phyloP scores from a whole-genome alignment of 2,888 invertebrate species.

The Horisme vitalbata region DNA sequence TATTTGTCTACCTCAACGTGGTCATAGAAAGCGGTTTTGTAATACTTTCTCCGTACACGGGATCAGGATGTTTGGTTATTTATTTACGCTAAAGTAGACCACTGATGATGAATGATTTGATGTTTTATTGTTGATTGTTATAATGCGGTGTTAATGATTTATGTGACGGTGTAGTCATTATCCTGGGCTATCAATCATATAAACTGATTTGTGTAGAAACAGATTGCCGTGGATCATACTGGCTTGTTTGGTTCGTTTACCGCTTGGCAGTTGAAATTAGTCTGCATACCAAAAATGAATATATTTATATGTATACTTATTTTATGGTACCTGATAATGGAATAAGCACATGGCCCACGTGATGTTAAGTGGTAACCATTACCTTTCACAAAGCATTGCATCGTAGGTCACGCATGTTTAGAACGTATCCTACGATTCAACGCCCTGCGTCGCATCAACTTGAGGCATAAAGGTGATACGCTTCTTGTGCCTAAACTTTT shows the following conservation, averaged over 20 bases:
- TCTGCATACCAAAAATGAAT: too few relatives aligned
- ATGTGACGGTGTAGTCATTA: background rate
- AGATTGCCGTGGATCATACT: background rate
- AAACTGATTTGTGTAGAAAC: background rate
- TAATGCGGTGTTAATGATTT: background rate
- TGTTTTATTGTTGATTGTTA: background rate
- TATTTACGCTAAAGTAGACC: conserved; percentile 1
- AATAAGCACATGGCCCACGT: too few relatives aligned
- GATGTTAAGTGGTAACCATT: too few relatives aligned
- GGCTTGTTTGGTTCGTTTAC: background rate
- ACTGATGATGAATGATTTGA: background rate
- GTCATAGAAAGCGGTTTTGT: conserved; percentile 21
- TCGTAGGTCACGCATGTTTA: too few relatives aligned
- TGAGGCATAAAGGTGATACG: too few relatives aligned
- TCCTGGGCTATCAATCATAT: background rate
- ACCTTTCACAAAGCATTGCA: too few relatives aligned
- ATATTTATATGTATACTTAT: too few relatives aligned
- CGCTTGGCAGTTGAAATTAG: too few relatives aligned
- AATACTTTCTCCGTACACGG: conserved; percentile 29
- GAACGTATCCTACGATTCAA: too few relatives aligned
- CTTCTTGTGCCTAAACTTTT: too few relatives aligned
- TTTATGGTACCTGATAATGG: too few relatives aligned
- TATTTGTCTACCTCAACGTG: conserved; percentile 3
- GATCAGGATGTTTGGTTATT: background rate
- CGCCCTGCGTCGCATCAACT: too few relatives aligned